Conservation (phyloP, 1,140 invertebrate genomes). For the Drosophila littoralis region DNA sequence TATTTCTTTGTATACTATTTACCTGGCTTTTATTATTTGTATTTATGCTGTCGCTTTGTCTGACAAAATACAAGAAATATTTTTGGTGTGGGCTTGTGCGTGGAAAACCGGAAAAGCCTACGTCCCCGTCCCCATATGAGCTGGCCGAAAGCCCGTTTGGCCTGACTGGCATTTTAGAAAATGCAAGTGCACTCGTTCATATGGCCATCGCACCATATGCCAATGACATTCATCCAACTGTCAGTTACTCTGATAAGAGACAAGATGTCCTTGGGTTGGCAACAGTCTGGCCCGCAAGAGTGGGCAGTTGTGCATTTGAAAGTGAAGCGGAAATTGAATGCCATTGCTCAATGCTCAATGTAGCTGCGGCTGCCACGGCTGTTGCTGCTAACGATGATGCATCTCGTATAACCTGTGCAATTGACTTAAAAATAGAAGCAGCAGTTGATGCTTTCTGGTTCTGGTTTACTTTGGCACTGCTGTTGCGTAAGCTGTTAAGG, state of each 20-base stretch:
- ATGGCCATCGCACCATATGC: constrained; percentile 29
- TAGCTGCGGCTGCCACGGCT: not conserved
- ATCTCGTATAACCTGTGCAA: not conserved
- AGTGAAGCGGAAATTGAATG: constrained; percentile 46
- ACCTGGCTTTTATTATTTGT: constrained; percentile 4
- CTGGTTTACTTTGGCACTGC: not conserved
- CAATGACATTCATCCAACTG: constrained; percentile 69
- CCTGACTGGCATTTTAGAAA: constrained; percentile 49
- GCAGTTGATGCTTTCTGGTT: no score
- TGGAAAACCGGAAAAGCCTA: constrained; percentile 79
- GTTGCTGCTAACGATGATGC: not conserved
- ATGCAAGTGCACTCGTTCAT: constrained; percentile 64
- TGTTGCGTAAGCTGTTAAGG: no score
- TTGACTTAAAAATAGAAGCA: not conserved
- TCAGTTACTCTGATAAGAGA: constrained; percentile 56
- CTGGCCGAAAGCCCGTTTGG: constrained; percentile 14
- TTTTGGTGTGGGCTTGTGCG: constrained; percentile 44
- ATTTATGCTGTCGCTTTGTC: constrained; percentile 23
- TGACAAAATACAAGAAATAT: constrained; percentile 43
- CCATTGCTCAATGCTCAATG: constrained; percentile 3
- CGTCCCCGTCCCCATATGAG: constrained; percentile 23
- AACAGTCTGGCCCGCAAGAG: not conserved
- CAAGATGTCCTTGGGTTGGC: constrained; percentile 62
- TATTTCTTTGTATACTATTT: constrained; percentile 22
- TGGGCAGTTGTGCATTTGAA: constrained; percentile 40